These are phyloP conservation scores for Podocnemis expansa DNA, from an alignment of 2,113 vertebrate genomes.

Conservation along the genomic window DNA sequence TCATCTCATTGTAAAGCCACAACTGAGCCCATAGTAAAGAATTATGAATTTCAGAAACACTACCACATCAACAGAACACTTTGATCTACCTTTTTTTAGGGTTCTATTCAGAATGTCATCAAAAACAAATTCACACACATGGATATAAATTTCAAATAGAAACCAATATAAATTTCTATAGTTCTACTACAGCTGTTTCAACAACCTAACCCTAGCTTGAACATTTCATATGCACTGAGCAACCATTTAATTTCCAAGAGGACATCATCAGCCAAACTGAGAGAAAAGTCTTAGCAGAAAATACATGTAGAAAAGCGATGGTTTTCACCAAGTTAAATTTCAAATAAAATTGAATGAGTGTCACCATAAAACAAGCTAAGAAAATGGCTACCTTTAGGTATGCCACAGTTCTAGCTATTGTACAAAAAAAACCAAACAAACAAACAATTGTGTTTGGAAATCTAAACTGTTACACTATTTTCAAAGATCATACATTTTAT, in stretches of 20 bases:
- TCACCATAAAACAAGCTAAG: conserved; percentile 22
- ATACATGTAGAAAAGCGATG: conserved; percentile 41
- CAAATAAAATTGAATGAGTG: conserved; percentile 31
- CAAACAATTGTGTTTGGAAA: conserved; percentile 29
- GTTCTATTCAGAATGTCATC: fast-evolving
- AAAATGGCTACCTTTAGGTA: conserved; percentile 4
- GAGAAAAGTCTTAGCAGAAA: conserved; percentile 27
- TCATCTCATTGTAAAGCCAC: not conserved
- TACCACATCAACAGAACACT: not conserved
- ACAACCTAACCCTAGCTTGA: not conserved
- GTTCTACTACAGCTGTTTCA: not conserved
- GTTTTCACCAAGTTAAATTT: conserved; percentile 40
- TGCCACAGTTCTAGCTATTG: not conserved
- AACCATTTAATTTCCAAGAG: conserved; percentile 48
- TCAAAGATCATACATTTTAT: not conserved
- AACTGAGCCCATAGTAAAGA: not conserved
- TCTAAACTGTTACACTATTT: not conserved
- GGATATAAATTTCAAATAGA: not conserved
- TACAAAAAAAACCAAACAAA: conserved; percentile 31
- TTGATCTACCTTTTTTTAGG: not conserved
- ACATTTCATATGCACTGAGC: not conserved
- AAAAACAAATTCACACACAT: not conserved
- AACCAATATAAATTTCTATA: not conserved
- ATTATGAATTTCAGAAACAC: not conserved
- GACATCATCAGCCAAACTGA: conserved; percentile 16